These are phyloP conservation scores for Cavia porcellus DNA, from an alignment of 2,113 vertebrate species.

Conservation along the genomic window DNA sequence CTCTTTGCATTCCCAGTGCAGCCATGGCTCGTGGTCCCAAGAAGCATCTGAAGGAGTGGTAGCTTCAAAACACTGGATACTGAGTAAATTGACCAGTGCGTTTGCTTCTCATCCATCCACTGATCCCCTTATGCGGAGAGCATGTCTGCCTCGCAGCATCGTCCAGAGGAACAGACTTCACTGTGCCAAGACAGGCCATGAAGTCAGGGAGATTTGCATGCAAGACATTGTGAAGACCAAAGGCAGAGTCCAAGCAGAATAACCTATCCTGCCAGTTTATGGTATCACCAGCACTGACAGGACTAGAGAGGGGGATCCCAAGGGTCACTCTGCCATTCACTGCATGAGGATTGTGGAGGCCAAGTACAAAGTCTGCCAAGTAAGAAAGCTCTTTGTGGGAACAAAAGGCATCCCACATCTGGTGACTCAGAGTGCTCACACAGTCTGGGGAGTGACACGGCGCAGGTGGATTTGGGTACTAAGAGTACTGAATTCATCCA, in stretches of 20 bases:
- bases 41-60: background rate
- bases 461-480: slow-evolving; percentile 96
- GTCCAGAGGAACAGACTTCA: no score
- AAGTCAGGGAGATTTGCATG: no score
- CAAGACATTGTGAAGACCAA: no score
- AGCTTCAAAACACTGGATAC: background rate
- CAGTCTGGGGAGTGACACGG: slow-evolving; percentile 97
- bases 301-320: background rate
- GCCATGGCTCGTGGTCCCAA: no score
- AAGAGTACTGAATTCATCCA: slow-evolving; percentile 99
- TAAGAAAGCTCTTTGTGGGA: slow-evolving; percentile 95
- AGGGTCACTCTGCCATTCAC: no score
- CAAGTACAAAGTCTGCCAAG: slow-evolving; percentile 99
- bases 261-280: background rate
- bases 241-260: background rate
- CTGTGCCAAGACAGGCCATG: no score
- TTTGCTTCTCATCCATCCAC: no score
- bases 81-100: no score
- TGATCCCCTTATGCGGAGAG: no score
- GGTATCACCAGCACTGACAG: background rate
- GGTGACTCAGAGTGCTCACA: slow-evolving; percentile 97
- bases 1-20: no score
- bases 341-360: no score
- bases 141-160: no score
- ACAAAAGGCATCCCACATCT: slow-evolving; percentile 98